Evolutionary conservation across 2,888 invertebrate species (phyloP).

Genomic region (Acrobasis suavella): DNA sequence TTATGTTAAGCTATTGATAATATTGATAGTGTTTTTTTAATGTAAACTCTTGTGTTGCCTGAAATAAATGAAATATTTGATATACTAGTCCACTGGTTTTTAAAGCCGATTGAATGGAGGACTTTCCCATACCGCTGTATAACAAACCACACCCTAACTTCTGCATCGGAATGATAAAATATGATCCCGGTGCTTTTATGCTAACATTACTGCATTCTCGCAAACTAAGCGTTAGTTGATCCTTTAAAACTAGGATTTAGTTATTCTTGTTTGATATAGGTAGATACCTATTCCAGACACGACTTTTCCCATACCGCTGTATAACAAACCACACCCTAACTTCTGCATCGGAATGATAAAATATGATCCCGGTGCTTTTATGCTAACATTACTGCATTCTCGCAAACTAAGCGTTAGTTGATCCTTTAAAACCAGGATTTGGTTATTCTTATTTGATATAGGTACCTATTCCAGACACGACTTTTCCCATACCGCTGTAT

Average conservation of each 20-base stretch:
- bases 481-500: neutral
- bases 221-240: neutral
- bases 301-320: neutral
- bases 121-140: neutral
- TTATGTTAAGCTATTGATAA: too few species aligned
- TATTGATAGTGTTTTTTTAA: too few species aligned
- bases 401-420: slow-evolving; percentile 1
- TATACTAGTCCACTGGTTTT: too few species aligned
- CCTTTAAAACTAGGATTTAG: neutral
- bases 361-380: slow-evolving; percentile 7
- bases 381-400: slow-evolving; percentile 8
- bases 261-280: neutral
- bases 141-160: neutral
- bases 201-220: slow-evolving; percentile 5
- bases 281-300: too few species aligned
- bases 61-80: too few species aligned
- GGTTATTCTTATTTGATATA: neutral
- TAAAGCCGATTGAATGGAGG: too few species aligned
- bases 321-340: neutral
- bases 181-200: slow-evolving; percentile 7
- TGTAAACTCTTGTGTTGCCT: too few species aligned
- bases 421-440: neutral
- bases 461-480: too few species aligned
- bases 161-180: slow-evolving; percentile 18
- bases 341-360: slow-evolving; percentile 17